Base-by-base conservation (phyloP, 2,888 invertebrate species). In the Hirudinaria manillensis region DNA sequence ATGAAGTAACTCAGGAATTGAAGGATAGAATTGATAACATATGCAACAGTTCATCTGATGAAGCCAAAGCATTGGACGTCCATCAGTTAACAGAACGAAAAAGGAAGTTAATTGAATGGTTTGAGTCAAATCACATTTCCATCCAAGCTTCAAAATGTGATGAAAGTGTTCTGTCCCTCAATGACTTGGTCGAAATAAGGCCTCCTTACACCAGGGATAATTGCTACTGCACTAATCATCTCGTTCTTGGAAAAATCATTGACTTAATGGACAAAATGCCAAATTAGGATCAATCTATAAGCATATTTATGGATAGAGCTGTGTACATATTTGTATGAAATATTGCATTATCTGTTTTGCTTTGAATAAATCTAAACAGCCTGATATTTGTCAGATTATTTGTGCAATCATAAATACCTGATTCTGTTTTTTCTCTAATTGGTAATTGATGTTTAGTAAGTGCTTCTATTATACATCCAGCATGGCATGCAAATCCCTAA, bases 161-260 rank as follows among this genome's bases (percentile, higher is more conserved):
- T 72, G 78, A 78, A 10, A 82, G 82, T 72, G 74, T 81, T 6
- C 77, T 84, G 72, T 80, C 79, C 6, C 78, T 84, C 36, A 81
- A 83, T 29, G 83, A 82, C 79, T 83, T 82, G 27, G 76, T 85
- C 61, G 80, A 81, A 27, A 81, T 85, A 70, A 80, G 80, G 34
- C 82, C 84, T 16, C 84, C 84, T 3, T 85, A 84, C 77, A 78
- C 77, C 27, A 74, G 81, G 24, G 81, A 83, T 1, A 81, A 82
- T 77, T 85, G 85, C 79, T 78, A 80, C n/a, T 83, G 84, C 75
- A 82, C 83, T 0, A 85, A 85, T 80, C 84, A 83, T 78, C 84
- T 85, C n/a, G 83, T 85, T 73, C 80, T 85, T 3, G 83, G 82
- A 19, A 82, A 82, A 77, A 83, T 85, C 61, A 84, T 84, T 76